Evolutionary conservation across 1,140 invertebrate species (phyloP), one percentile per base, ranked within the genome.

Genomic region (Drosophila carrolli): DNA sequence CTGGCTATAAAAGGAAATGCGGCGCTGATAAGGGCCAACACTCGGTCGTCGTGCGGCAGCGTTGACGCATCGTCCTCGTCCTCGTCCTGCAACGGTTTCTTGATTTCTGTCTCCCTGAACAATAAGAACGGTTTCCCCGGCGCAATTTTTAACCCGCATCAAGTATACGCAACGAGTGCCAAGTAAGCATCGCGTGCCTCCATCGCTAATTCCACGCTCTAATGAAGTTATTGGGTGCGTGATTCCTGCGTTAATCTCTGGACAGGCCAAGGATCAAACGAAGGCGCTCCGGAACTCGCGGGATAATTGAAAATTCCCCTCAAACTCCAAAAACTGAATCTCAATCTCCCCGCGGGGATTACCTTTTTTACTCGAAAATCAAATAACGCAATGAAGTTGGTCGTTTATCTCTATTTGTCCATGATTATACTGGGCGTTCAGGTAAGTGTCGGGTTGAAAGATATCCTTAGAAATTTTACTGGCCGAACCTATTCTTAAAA

Each of bases 1-100:
- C 32, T 55, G 72, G 72, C 86, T 91, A 91, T 91, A 91, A 91
- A 91, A 91, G 90, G 90, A 91, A 88, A 85, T 78, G 90, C 75
- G 65, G 47, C 63, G 65, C 86, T 90, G 90, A 91, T 91, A 91
- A 91, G 76, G 74, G 50, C 60, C 80, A 81, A 88, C 90, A 91
- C 89, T 91, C 90, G 86, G 78, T 83, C 90, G 86, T 80, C 74
- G 78, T 75, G 74, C 88, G 85, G 81, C 90, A 84, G 76, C 73
- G 73, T 78, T 80, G 83, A 88, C 85, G 80, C 85, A 62, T 90
- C 81, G 85, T 78, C 55, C 70, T 48, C 53, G 62, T 61, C 58
- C 48, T 70, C 65, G 67, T 57, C 65, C 54, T 86, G 71, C 62
- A 71, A 48, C 67, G 67, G 58, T 72, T 68, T 78, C 57, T 65